A percentile compares a stretch with the other conserved stretches of the same genome.
Conservation (phyloP, 2,888 invertebrate species). For the Thera britannica region DNA sequence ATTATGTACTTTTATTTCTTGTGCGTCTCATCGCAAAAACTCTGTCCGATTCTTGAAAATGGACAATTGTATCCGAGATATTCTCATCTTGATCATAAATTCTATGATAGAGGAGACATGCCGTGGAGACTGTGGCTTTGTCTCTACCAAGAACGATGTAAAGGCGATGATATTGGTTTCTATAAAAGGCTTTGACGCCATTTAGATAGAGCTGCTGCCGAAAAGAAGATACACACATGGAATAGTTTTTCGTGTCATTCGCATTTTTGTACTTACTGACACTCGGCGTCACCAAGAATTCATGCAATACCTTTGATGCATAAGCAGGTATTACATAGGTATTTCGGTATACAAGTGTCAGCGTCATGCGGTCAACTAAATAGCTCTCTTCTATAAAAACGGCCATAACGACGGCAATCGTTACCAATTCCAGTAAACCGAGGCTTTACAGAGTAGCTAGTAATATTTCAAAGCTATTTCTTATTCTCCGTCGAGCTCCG, state of each 20-base stretch:
- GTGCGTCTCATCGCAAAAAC: conserved; percentile 7
- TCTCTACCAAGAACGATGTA: conserved; percentile 30
- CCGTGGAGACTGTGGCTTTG: conserved; percentile 31
- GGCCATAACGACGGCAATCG: not conserved
- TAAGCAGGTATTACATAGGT: too few species aligned
- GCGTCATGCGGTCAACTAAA: too few species aligned
- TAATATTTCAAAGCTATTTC: conserved; percentile 43
- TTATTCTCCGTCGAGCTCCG: conserved; percentile 30
- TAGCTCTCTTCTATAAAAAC: too few species aligned
- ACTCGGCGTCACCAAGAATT: not conserved
- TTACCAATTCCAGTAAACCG: not conserved
- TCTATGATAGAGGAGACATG: conserved; percentile 20
- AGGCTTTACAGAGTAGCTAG: conserved; percentile 1
- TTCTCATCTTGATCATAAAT: conserved; percentile 27
- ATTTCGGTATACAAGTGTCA: too few species aligned
- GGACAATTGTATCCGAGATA: conserved; percentile 19
- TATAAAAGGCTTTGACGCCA: not conserved
- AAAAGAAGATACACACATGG: not conserved
- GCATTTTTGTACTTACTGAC: not conserved
- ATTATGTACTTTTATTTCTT: conserved; percentile 10
- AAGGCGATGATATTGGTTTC: not conserved
- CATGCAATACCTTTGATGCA: not conserved
- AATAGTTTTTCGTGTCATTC: not conserved
- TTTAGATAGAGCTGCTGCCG: not conserved
- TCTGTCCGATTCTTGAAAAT: conserved; percentile 17